Evolutionary conservation across 2,888 invertebrate genomes (phyloP), one percentile per base, ranked within the genome.

Genomic region (Eilema depressum): DNA sequence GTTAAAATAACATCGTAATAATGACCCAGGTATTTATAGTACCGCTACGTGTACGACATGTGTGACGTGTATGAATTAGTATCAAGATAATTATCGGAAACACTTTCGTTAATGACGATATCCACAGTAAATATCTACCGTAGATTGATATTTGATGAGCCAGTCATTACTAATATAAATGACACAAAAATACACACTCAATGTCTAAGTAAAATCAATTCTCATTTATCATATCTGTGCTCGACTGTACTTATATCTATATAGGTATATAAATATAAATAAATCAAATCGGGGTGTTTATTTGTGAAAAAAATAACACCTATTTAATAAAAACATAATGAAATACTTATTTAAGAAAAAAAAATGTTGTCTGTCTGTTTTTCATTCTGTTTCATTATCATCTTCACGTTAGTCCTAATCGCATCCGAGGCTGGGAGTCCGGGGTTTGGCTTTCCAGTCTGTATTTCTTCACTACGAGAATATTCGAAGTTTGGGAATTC

Each of bases 121-220:
- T 57, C 41, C 59, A 37, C 41, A 37, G 30, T 66, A 60, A 66
- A 60, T 26, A 60, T 28, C 60, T 60, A 41, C 41, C 28, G 12
- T 41, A 41, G 59, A 64, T 69, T 30, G 59, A 69, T 64, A 60
- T 30, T 64, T 60, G 30, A 69, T 59, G 64, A 56, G 41, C 37
- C 20, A 25, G 63, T 28, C 30, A 41, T 59, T 63, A 69, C 61
- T 69, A 26, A 53, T 56, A 69, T 65, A 61, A 64, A 56, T 28
- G 33, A 26, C 11, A 53, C 14, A 10, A 56, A 59, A 64, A 56
- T 53, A 56, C n/a, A 30, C 26, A 30, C n/a, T 23, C 30, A 56
- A n/a, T n/a, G 28, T 7, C 30, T 14, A 53, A 7, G 37, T 23
- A 63, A 23, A 56, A 53, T 30, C 11, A 53, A 28, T 47, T 64